Evolutionary conservation across 2,888 invertebrate species (phyloP), one percentile per base, ranked within the genome.

Genomic region (Eristalis pertinax): DNA sequence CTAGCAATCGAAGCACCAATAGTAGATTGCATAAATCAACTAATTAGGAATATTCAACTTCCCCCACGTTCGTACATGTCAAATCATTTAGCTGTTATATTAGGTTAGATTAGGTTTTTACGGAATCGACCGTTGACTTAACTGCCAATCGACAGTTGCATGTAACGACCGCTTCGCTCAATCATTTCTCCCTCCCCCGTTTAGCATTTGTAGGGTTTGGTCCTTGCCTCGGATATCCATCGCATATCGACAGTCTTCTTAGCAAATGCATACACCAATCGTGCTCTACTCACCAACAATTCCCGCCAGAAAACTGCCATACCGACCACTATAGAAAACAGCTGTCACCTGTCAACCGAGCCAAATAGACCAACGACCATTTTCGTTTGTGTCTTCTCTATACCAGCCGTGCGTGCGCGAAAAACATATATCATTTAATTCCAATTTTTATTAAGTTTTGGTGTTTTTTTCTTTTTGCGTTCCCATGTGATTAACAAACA

Each of bases 331-430:
- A 1, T 8, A 11, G 7, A 2, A 11, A 81, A 32, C 83, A 78
- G 65, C 83, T 83, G 86, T 78, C 83, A 86, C 38, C 15, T 75
- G 75, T 69, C 81, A 81, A n/a, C 26, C 60, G 4, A 24, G 26
- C 7, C 0, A 13, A 68, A 19, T 60, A 2, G 7, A 50, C 60
- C 60, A 60, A 74, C 86, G 75, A 79, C 78, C 83, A 83, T 86
- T 86, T 86, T 86, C 83, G 78, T 75, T 70, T 78, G 72, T 67
- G 78, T 56, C 77, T 81, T 50, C 56, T 84, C 26, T 62, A 69
- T 56, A 83, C 26, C 65, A 70, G 38, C 38, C 72, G 86, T 83
- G 83, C 69, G 86, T 70, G 83, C 70, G 83, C 56, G 78, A 65
- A 69, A 69, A 22, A 76, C 41, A 65, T 50, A 67, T 58, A 69